Evolutionary conservation across 1,140 invertebrate genomes (phyloP), one percentile per base, ranked within the genome.

Genomic region (Penaeus indicus): DNA sequence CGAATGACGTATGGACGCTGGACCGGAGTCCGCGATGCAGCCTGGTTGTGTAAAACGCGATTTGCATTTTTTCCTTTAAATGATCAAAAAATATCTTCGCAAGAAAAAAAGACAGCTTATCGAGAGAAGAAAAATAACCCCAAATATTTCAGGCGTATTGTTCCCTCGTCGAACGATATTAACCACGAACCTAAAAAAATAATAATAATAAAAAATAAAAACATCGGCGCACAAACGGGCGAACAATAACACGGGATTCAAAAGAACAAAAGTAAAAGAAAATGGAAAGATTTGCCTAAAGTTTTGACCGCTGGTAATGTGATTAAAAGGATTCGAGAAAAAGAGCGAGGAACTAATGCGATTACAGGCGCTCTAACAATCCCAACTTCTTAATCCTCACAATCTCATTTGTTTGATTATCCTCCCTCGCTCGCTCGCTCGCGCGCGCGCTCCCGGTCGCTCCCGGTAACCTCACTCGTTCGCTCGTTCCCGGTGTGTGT

Each of bases 321-420:
- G 77, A 86, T 86, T 86, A 86, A 79, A 86, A 86, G 61, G 85
- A 86, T 69, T 64, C 47, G 61, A 80, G 85, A 80, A 54, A 21
- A 38, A 54, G 32, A 81, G 21, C 25, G 42, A 80, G 38, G 11
- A 75, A 81, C 25, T 88, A 88, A 88, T 83, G 80, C 67, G 86
- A 88, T 88, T 88, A 88, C 42, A 25, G n/a, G 81, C 79, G 81
- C 86, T 88, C 80, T 88, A 88, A 88, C 86, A 88, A 82, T 88
- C 69, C 38, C 80, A 83, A 84, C 80, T 88, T 88, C 79, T 88
- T 88, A 88, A 88, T 88, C 86, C 86, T 83, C 42, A 3, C 86
- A 88, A 84, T 84, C 86, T 88, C 86, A 77, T 88, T 88, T 88
- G 86, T 88, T 84, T 88, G 86, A 88, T 88, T 88, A 83, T 88